These are phyloP conservation scores for Polydrusus pterygomalis DNA, from an alignment of 2,888 invertebrate species.

Conservation along the genomic window DNA sequence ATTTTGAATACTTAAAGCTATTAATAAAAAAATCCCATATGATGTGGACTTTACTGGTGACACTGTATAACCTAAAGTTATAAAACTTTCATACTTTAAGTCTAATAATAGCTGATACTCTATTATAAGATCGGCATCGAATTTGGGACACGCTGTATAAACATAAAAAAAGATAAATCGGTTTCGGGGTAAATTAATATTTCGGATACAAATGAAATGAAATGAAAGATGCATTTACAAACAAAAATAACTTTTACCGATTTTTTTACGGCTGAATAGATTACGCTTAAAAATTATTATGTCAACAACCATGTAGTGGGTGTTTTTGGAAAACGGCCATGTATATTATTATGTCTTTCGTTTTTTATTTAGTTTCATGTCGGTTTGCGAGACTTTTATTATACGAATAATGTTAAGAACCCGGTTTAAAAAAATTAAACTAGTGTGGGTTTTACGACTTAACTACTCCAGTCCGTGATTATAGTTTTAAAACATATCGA, in stretches of 20 bases:
- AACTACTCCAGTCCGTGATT: too few species aligned
- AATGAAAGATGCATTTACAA: constrained; percentile 12
- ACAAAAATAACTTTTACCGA: constrained; percentile 16
- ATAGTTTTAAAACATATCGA: too few species aligned
- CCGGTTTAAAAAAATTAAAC: not conserved
- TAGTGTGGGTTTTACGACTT: constrained; percentile 1
- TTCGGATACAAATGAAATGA: constrained; percentile 30
- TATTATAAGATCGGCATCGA: too few species aligned
- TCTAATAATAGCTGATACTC: too few species aligned
- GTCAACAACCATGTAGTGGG: constrained; percentile 10
- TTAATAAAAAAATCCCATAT: too few species aligned
- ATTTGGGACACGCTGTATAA: too few species aligned
- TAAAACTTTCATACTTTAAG: too few species aligned
- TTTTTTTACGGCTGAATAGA: constrained; percentile 12
- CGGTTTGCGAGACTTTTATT: not conserved
- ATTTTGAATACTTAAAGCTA: too few species aligned
- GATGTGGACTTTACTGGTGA: too few species aligned
- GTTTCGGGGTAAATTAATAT: not conserved
- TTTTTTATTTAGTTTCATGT: constrained; percentile 9
- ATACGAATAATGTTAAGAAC: not conserved
- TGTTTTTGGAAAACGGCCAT: constrained; percentile 11
- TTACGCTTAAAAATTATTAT: constrained; percentile 11
- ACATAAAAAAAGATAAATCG: constrained; percentile 20
- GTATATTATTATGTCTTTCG: constrained; percentile 1
- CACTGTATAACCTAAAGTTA: too few species aligned